Evolutionary conservation across 2,797 vertebrate genomes (phyloP).

Genomic region (Liasis olivaceus): DNA sequence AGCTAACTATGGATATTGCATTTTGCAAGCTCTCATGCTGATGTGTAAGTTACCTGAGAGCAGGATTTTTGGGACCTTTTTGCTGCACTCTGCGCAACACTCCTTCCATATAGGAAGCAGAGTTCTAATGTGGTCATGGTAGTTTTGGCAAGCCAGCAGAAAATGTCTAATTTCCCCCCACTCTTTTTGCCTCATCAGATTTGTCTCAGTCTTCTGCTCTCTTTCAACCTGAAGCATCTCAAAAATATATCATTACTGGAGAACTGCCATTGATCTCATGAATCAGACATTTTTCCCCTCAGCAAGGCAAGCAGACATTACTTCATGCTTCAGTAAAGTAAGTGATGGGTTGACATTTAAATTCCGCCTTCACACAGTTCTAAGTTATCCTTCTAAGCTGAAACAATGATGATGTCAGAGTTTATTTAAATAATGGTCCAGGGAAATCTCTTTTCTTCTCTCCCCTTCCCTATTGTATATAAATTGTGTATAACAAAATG

Average conservation of each 20-base stretch:
- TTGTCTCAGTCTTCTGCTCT: slow-evolving; percentile 20
- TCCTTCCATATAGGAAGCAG: background rate
- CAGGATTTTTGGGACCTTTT: too few species aligned
- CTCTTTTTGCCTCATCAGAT: slow-evolving; percentile 24
- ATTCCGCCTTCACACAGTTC: slow-evolving; percentile 55
- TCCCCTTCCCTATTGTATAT: background rate
- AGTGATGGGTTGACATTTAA: slow-evolving; percentile 63
- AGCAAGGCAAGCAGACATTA: slow-evolving; percentile 53
- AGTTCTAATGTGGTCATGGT: slow-evolving; percentile 7
- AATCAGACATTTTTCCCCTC: slow-evolving; percentile 36
- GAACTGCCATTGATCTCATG: slow-evolving; percentile 46
- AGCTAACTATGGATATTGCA: too few species aligned
- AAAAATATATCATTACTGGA: slow-evolving; percentile 38
- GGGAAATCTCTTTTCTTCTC: background rate
- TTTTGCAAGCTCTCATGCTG: too few species aligned
- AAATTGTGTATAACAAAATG: background rate
- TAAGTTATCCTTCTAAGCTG: slow-evolving; percentile 52
- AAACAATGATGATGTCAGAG: slow-evolving; percentile 35
- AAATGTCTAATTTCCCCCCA: slow-evolving; percentile 32
- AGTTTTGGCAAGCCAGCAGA: slow-evolving; percentile 16
- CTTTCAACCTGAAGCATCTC: slow-evolving; percentile 20
- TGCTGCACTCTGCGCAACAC: too few species aligned
- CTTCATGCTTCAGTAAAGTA: slow-evolving; percentile 62
- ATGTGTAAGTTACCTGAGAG: too few species aligned
- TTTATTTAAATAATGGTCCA: slow-evolving; percentile 11